Evolutionary conservation across 2,888 invertebrate species (phyloP).

Genomic region (Tachystola acroxantha): DNA sequence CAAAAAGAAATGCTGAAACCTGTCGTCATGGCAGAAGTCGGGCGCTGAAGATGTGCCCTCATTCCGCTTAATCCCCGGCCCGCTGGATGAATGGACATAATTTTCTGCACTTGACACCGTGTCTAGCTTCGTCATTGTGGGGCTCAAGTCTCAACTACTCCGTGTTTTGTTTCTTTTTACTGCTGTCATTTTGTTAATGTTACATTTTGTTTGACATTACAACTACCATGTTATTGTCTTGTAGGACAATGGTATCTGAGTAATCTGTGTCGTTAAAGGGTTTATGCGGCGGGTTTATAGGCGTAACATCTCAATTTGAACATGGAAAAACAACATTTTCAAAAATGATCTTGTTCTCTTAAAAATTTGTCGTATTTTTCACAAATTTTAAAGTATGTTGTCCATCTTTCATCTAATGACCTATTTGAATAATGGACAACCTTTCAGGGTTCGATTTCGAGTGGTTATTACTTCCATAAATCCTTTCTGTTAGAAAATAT

Average conservation of each 20-base stretch:
- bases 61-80: conserved; percentile 64
- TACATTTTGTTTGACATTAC: conserved; percentile 23
- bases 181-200: conserved; percentile 44
- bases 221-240: conserved; percentile 19
- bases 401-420: too few relatives aligned
- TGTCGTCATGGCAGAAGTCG: conserved; percentile 20
- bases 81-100: conserved; percentile 72
- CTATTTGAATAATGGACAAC: too few relatives aligned
- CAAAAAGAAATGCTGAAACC: conserved; percentile 40
- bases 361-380: too few relatives aligned
- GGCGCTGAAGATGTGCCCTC: conserved; percentile 59
- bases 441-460: conserved; percentile 5
- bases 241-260: conserved; percentile 9
- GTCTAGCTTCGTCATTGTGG: conserved; percentile 60
- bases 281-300: conserved; percentile 11
- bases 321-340: too few relatives aligned
- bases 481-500: conserved; percentile 37
- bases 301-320: too few relatives aligned
- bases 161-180: conserved; percentile 61
- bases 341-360: too few relatives aligned
- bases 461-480: conserved; percentile 31
- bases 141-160: conserved; percentile 35
- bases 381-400: too few relatives aligned
- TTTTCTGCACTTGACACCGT: conserved; percentile 74
- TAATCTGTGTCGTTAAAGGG: conserved; percentile 7